Conservation (phyloP, 2,113 vertebrate species). For the Leptobrachium leishanense region DNA sequence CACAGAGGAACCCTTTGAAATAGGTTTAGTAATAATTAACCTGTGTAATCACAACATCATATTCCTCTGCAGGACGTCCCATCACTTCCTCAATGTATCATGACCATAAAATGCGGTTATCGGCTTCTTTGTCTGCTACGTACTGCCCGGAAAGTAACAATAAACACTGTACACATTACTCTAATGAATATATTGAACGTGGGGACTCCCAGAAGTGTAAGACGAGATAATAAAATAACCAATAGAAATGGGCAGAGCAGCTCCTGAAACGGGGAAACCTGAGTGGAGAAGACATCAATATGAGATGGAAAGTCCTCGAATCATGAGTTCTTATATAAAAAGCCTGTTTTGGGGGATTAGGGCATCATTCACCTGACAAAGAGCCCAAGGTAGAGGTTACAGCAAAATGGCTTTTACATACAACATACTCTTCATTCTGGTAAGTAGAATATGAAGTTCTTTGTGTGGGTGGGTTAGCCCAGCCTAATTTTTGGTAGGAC, state of each 20-base stretch:
- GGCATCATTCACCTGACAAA: background rate
- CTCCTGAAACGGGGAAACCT: background rate
- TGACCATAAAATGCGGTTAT: background rate
- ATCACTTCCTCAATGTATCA: background rate
- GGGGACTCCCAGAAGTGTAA: background rate
- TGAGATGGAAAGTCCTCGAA: background rate
- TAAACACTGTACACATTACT: background rate
- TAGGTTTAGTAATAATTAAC: too few species aligned
- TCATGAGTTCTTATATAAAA: background rate
- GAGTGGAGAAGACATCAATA: background rate
- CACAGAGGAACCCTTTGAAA: too few species aligned
- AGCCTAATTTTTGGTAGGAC: too few species aligned
- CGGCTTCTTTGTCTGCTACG: background rate
- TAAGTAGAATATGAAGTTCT: background rate
- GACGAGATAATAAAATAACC: background rate
- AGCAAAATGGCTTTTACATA: background rate
- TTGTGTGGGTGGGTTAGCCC: too few species aligned
- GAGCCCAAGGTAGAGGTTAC: background rate
- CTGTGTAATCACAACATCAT: background rate
- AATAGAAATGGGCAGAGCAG: background rate
- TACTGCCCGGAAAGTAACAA: background rate
- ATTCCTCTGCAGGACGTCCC: background rate
- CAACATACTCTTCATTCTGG: background rate
- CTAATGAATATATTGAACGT: too few species aligned
- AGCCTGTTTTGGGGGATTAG: background rate